Evolutionary conservation across 2,888 invertebrate genomes (phyloP), one percentile per base, ranked within the genome.

Genomic region (Diogma glabrata): DNA sequence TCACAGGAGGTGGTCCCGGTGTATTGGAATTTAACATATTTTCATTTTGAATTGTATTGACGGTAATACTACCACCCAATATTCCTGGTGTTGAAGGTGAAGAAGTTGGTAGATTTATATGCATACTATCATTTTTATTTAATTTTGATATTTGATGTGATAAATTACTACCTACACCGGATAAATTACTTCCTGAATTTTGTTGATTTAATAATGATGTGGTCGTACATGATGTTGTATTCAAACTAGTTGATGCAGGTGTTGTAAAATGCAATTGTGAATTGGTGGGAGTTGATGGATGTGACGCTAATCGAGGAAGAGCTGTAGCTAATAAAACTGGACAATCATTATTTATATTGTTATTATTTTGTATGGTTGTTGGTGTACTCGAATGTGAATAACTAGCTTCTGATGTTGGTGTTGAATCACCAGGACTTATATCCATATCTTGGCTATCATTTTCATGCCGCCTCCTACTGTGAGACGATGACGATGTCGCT

Each of bases 341-440:
- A 28, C 73, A 72, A 38, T 72, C 72, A 24, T 28, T 48, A 51
- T 57, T 59, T n/a, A n/a, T n/a, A n/a, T n/a, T n/a, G 38, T 26
- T 46, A 30, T 58, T 57, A 51, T 57, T 59, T 49, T 56, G 51
- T 51, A 63, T 61, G 51, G 64, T 65, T 53, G 67, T 61, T 49
- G 70, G 70, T 53, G 70, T 70, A 52, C 69, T 69, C 55, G 67
- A 67, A 51, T 70, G 56, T 49, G 69, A 67, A 60, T 84, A 84
- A 54, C 84, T 82, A 57, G 84, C 81, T 71, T 89, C 89, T 22
- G 88, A 88, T 52, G 88, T 82, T 33, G 89, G 89, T 55, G 89
- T 90, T 65, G 89, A 90, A 64, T 88, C 82, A 59, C 87, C 88
- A 14, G 91, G 91, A 53, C 92, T 93, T 64, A 93, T 92, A 64